Percentiles rank a stretch among this genome's conserved stretches.
These are phyloP conservation scores for Dryocosmus kuriphilus DNA, from an alignment of 2,888 invertebrate genomes.

Conservation along the genomic window DNA sequence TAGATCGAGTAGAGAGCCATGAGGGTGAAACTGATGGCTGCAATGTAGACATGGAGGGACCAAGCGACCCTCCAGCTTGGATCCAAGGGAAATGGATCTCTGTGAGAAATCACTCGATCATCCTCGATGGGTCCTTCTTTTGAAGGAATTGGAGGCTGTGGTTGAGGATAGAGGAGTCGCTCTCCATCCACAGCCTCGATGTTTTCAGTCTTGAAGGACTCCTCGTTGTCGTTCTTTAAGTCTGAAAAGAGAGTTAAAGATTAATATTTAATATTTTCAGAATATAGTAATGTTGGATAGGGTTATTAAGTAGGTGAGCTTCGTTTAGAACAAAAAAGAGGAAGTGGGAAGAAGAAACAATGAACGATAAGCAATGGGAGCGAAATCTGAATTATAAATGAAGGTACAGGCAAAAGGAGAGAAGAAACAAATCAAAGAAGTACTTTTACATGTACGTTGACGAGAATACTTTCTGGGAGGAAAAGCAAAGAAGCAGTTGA, in stretches of 20 bases:
- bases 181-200: slow-evolving; percentile 73
- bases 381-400: slow-evolving; percentile 12
- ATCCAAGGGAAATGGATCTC: slow-evolving; percentile 77
- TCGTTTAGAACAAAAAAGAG: background rate
- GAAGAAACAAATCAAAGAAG: slow-evolving; percentile 17
- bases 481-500: slow-evolving; percentile 33
- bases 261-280: background rate
- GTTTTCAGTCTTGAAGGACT: slow-evolving; percentile 67
- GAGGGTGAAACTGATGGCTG: slow-evolving; percentile 90
- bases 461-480: background rate
- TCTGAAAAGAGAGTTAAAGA: background rate
- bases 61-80: slow-evolving; percentile 91
- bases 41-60: slow-evolving; percentile 94
- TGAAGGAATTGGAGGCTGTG: slow-evolving; percentile 71
- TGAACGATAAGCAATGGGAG: background rate
- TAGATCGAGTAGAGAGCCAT: slow-evolving; percentile 91
- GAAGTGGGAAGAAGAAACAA: background rate
- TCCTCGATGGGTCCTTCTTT: slow-evolving; percentile 67
- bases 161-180: slow-evolving; percentile 71
- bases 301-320: background rate
- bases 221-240: slow-evolving; percentile 47
- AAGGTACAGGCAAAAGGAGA: background rate
- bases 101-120: slow-evolving; percentile 71
- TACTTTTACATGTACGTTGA: slow-evolving; percentile 9
- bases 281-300: background rate